Conservation (phyloP, 2,888 invertebrate species). For the Drosophila greeni region DNA sequence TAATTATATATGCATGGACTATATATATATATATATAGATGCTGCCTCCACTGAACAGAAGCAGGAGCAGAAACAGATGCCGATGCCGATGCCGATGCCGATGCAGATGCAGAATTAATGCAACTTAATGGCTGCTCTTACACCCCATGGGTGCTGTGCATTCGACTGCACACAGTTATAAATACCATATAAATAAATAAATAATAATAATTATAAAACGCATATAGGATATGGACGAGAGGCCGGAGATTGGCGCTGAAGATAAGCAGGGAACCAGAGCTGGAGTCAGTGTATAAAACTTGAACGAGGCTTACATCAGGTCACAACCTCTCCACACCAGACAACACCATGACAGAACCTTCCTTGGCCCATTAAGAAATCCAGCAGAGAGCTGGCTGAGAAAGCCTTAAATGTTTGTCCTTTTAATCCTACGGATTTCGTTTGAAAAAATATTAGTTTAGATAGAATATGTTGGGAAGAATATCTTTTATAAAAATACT, state of each 20-base stretch:
- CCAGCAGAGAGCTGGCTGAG: conserved; percentile 22
- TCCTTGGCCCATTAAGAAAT: conserved; percentile 8
- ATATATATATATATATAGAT: conserved; percentile 20
- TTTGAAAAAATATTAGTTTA: not conserved
- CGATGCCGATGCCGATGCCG: conserved; percentile 4
- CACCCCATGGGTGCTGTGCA: conserved; percentile 68
- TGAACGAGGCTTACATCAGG: conserved; percentile 21
- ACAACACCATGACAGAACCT: conserved; percentile 18
- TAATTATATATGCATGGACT: conserved; percentile 36
- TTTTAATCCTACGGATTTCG: not conserved
- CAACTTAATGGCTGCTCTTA: conserved; percentile 61
- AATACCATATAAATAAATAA: conserved; percentile 27
- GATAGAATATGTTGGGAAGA: not conserved
- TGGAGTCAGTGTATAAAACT: conserved; percentile 29
- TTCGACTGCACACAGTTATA: conserved; percentile 52
- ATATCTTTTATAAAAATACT: not conserved
- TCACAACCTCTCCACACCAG: conserved; percentile 20
- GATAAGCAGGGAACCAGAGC: conserved; percentile 15
- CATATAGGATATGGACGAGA: conserved; percentile 45
- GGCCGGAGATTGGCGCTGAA: conserved; percentile 27
- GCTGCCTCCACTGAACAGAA: conserved; percentile 24
- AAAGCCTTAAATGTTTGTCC: not conserved
- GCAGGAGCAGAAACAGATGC: conserved; percentile 7
- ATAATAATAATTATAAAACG: conserved; percentile 33
- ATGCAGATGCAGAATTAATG: conserved; percentile 33